Evolutionary conservation across 2,113 vertebrate genomes (phyloP).

Genomic region (Mastomys coucha): DNA sequence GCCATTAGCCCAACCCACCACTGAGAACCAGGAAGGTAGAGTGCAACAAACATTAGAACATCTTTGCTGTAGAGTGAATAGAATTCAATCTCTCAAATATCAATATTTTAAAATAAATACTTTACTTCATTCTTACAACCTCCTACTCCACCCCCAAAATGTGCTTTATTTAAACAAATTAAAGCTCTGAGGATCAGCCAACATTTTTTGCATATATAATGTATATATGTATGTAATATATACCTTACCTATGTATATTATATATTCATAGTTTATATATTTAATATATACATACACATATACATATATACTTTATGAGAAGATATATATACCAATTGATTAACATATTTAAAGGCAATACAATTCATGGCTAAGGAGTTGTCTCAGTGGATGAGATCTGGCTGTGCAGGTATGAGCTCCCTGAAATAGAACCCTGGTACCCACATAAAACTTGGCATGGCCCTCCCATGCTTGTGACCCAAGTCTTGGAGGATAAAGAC

Average conservation of each 20-base stretch:
- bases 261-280: not conserved
- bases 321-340: not conserved
- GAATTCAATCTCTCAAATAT: not conserved
- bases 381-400: not conserved
- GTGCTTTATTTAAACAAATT: slow-evolving; percentile 33
- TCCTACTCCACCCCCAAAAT: not conserved
- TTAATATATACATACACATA: not conserved
- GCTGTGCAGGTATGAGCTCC: not conserved
- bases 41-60: not conserved
- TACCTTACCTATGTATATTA: not conserved
- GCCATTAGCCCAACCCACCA: not conserved
- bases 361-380: not conserved
- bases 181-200: not conserved
- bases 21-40: not conserved
- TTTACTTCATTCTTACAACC: not conserved
- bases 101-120: not conserved
- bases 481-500: not conserved
- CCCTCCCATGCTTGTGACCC: not conserved
- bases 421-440: not conserved
- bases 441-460: not conserved
- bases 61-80: not conserved
- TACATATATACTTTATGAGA: not conserved
- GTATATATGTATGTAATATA: too few relatives aligned
- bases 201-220: not conserved
- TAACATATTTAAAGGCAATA: not conserved